phyloP scores from a whole-genome alignment of 2,113 vertebrate species.

The Rhombomys opimus region DNA sequence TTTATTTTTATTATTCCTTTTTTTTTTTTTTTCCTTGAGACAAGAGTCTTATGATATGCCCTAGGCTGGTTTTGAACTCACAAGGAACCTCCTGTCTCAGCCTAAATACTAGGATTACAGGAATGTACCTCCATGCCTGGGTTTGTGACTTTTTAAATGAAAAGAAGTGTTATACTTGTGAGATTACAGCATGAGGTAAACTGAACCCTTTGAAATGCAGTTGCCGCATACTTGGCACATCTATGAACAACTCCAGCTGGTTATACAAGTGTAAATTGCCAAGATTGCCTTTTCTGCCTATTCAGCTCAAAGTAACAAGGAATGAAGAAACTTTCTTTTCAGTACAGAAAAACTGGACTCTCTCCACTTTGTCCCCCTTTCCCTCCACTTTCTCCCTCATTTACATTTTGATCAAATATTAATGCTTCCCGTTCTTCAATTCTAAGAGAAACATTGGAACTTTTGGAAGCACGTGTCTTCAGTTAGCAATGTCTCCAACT shows the following conservation, averaged over 20 bases:
- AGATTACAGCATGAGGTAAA: slow-evolving; percentile 40
- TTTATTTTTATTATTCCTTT: too few species aligned
- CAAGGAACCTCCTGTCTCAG: background rate
- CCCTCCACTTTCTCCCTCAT: background rate
- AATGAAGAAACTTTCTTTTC: slow-evolving; percentile 41
- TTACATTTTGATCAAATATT: slow-evolving; percentile 34
- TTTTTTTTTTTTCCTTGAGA: background rate
- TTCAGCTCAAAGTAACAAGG: background rate
- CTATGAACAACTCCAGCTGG: slow-evolving; percentile 15
- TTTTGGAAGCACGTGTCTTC: slow-evolving; percentile 44
- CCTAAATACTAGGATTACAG: background rate
- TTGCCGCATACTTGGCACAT: background rate
- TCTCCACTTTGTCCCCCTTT: background rate
- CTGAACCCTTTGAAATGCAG: slow-evolving; percentile 20
- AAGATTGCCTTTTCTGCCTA: background rate
- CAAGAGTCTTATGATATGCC: background rate
- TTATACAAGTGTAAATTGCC: background rate
- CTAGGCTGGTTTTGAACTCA: background rate
- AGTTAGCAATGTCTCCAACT: background rate
- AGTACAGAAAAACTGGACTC: background rate
- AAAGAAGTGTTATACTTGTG: slow-evolving; percentile 20
- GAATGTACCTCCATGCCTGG: too few species aligned
- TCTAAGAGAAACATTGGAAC: background rate
- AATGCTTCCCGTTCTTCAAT: slow-evolving; percentile 16
- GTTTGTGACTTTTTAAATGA: slow-evolving; percentile 37